Evolutionary conservation across 2,797 vertebrate species (phyloP).

Genomic region (Typhlichthys eigenmanni): DNA sequence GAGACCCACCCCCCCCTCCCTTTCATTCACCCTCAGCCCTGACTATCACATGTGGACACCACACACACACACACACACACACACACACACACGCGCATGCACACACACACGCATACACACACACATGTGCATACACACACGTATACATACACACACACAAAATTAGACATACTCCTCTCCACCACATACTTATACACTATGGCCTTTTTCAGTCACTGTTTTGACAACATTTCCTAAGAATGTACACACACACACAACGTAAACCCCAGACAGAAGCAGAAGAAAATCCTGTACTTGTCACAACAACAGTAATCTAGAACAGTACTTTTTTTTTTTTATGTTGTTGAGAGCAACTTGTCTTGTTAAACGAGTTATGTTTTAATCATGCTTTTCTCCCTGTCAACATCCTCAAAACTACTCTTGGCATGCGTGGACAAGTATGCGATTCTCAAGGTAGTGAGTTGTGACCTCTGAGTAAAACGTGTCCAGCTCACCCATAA

Average conservation of each 20-base stretch:
- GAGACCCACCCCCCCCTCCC: conserved; percentile 34
- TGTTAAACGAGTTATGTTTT: conserved; percentile 51
- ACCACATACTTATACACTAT: conserved; percentile 20
- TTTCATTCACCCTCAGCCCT: conserved; percentile 30
- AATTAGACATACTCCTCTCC: conserved; percentile 10
- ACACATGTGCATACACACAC: conserved; percentile 11
- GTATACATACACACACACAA: conserved; percentile 14
- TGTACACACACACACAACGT: conserved; percentile 7
- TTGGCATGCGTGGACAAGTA: not conserved
- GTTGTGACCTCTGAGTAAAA: not conserved
- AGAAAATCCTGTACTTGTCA: conserved; percentile 28
- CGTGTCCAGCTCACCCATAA: too few relatives aligned
- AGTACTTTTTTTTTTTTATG: not conserved
- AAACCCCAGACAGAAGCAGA: not conserved
- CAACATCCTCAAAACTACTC: conserved; percentile 9
- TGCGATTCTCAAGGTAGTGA: conserved; percentile 1
- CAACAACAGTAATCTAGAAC: conserved; percentile 8
- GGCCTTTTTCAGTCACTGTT: conserved; percentile 48
- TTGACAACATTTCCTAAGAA: conserved; percentile 12
- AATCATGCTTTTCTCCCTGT: conserved; percentile 28
- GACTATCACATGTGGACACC: conserved; percentile 48
- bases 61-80: conserved; percentile 11
- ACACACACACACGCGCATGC: conserved; percentile 7
- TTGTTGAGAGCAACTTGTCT: conserved; percentile 52
- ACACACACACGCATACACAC: conserved; percentile 10